Evolutionary conservation across 2,888 invertebrate species (phyloP).

Genomic region (Melanostoma scalare): DNA sequence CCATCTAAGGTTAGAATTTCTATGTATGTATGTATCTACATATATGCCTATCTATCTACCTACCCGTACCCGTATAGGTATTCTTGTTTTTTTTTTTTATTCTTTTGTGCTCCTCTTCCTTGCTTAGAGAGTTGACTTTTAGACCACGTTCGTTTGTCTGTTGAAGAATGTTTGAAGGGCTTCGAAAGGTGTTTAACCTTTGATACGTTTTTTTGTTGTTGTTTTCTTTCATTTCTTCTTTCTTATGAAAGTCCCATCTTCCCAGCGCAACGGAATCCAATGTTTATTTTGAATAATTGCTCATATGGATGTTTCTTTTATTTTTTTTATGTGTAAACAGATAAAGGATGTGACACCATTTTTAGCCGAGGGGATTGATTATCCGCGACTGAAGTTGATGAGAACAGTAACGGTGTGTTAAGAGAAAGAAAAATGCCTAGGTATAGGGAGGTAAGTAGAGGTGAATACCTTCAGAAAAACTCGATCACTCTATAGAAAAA

Average conservation of each 20-base stretch:
- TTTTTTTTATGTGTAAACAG: constrained; percentile 27
- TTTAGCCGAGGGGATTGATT: constrained; percentile 3
- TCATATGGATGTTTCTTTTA: constrained; percentile 22
- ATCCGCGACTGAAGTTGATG: constrained; percentile 14
- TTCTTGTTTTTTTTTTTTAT: constrained; percentile 21
- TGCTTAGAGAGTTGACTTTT: constrained; percentile 45
- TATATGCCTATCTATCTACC: too few species aligned
- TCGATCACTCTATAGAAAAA: too few species aligned
- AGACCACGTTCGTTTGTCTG: constrained; percentile 6
- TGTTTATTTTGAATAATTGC: constrained; percentile 65
- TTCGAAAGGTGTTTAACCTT: constrained; percentile 72
- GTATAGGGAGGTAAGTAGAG: too few species aligned
- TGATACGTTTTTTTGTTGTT: constrained; percentile 44
- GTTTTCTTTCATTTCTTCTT: constrained; percentile 34
- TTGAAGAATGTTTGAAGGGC: constrained; percentile 69
- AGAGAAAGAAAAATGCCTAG: neutral
- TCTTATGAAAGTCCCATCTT: constrained; percentile 44
- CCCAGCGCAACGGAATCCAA: constrained; percentile 36
- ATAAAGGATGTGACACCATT: constrained; percentile 56
- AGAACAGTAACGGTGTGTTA: neutral
- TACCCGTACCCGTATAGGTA: neutral
- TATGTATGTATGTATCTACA: constrained; percentile 12
- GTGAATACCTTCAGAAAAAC: too few species aligned
- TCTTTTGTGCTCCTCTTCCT: constrained; percentile 68
- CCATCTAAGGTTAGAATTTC: constrained; percentile 69